Evolutionary conservation across 1,140 invertebrate species (phyloP).

Genomic region (Drosophila repleta): DNA sequence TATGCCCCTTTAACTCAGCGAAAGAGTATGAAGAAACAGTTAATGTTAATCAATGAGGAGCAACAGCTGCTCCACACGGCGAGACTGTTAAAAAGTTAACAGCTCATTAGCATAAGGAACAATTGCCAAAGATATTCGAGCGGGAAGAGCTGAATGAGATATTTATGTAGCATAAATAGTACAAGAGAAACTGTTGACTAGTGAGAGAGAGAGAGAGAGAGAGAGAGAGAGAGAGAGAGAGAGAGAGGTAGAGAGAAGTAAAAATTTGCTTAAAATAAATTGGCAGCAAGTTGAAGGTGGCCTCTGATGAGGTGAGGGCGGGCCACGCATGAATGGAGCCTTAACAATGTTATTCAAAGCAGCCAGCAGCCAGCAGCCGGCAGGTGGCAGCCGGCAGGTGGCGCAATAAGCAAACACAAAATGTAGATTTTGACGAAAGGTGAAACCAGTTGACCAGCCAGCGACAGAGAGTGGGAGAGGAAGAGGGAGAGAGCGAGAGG

Average conservation of each 20-base stretch:
- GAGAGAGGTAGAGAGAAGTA: background rate
- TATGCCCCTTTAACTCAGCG: too few relatives aligned
- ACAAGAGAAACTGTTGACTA: too few relatives aligned
- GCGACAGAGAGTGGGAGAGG: background rate
- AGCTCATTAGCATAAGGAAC: too few relatives aligned
- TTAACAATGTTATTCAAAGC: slow-evolving; percentile 64
- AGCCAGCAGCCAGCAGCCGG: slow-evolving; percentile 36
- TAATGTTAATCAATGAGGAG: too few relatives aligned
- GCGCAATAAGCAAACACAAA: slow-evolving; percentile 38
- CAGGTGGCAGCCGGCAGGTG: slow-evolving; percentile 46
- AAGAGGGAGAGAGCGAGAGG: slow-evolving; percentile 10
- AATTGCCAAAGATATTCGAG: too few relatives aligned
- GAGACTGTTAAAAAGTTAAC: too few relatives aligned
- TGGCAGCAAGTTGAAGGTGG: background rate
- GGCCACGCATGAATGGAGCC: slow-evolving; percentile 17
- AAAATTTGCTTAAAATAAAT: slow-evolving; percentile 3
- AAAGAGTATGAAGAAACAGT: too few relatives aligned
- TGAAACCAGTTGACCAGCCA: slow-evolving; percentile 62
- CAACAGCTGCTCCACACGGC: too few relatives aligned
- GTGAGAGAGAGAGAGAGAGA: background rate
- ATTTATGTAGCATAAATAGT: too few relatives aligned
- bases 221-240: background rate
- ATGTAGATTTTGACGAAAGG: slow-evolving; percentile 60
- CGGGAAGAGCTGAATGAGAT: too few relatives aligned
- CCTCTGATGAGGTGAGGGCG: background rate